Evolutionary conservation across 2,113 vertebrate species (phyloP).

Genomic region (Vicugna pacos): DNA sequence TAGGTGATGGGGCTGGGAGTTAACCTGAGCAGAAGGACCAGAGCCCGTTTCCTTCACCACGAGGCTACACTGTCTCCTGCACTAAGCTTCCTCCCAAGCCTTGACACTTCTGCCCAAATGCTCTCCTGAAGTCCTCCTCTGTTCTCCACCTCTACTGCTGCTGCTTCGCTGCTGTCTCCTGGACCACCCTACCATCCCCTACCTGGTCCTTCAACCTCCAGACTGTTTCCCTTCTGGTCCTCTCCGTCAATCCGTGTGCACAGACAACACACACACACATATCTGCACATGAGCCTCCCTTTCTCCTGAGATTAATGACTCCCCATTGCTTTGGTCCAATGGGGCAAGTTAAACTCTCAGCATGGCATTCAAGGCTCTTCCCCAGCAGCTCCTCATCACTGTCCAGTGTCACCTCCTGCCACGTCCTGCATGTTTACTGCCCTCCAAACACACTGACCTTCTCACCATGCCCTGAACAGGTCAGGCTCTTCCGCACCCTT

Average conservation of each 20-base stretch:
- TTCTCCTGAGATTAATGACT: neutral
- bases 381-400: neutral
- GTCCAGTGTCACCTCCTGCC: neutral
- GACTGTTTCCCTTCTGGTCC: neutral
- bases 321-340: neutral
- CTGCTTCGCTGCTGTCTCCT: neutral
- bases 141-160: too few relatives aligned
- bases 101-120: rapidly evolving
- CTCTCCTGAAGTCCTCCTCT: neutral
- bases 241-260: neutral
- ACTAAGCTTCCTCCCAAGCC: rapidly evolving
- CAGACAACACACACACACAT: neutral
- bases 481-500: neutral
- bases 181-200: neutral
- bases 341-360: neutral
- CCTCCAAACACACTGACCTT: neutral
- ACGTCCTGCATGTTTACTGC: rapidly evolving
- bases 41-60: rapidly evolving
- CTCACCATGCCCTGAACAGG: neutral
- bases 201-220: neutral
- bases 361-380: neutral
- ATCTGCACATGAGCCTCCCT: rapidly evolving
- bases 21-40: neutral
- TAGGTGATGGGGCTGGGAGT: neutral
- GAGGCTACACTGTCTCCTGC: rapidly evolving